phyloP scores from a whole-genome alignment of 2,888 invertebrate species.

The Melitaea athalia region DNA sequence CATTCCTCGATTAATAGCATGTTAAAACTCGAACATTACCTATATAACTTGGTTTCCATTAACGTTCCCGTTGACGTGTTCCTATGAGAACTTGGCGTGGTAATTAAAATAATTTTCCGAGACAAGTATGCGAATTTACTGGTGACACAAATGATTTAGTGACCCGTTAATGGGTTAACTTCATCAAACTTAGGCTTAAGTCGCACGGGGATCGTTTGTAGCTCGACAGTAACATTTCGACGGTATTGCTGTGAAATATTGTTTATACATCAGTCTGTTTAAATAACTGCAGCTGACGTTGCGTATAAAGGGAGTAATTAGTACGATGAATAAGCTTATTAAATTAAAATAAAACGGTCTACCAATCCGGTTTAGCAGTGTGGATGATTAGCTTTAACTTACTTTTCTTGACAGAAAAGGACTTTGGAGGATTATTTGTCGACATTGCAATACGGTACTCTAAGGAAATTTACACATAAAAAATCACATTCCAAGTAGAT shows the following conservation, averaged over 20 bases:
- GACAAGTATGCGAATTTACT: conserved; percentile 59
- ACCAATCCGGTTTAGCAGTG: too few species aligned
- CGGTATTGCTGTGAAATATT: conserved; percentile 14
- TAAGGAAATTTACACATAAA: too few species aligned
- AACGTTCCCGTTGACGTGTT: conserved; percentile 24
- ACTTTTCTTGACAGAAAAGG: too few species aligned
- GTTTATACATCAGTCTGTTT: not conserved
- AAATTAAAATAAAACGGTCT: too few species aligned
- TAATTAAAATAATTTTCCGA: conserved; percentile 69
- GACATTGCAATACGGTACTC: too few species aligned
- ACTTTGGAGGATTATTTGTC: too few species aligned
- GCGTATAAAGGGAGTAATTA: not conserved
- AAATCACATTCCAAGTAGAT: too few species aligned
- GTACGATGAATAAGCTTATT: too few species aligned
- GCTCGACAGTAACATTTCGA: conserved; percentile 22
- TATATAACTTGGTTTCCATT: conserved; percentile 4
- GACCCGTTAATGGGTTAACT: conserved; percentile 73
- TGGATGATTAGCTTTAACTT: too few species aligned
- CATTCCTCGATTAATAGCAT: conserved; percentile 4
- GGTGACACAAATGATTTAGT: conserved; percentile 73
- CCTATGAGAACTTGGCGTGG: conserved; percentile 35
- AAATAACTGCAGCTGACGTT: not conserved
- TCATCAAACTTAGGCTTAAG: conserved; percentile 62
- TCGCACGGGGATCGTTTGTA: conserved; percentile 32
- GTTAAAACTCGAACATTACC: conserved; percentile 3